Conservation (phyloP, 2,888 invertebrate species). For the Drosophila neotestacea region DNA sequence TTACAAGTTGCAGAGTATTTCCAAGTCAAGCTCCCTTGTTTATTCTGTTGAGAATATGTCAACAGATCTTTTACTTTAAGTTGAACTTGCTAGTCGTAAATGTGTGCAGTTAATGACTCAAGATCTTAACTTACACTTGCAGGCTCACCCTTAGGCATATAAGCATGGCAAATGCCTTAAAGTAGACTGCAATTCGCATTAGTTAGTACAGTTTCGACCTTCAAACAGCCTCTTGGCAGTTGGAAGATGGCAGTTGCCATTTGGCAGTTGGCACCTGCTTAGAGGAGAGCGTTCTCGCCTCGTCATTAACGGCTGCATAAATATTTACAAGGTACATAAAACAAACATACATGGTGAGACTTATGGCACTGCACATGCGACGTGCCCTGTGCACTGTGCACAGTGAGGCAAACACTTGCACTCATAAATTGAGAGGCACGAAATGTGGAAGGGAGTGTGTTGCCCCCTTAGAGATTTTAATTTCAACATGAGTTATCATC, state of each 20-base stretch:
- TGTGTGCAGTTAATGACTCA: slow-evolving; percentile 61
- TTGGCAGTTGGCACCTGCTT: slow-evolving; percentile 53
- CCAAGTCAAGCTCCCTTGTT: neutral
- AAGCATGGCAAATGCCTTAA: slow-evolving; percentile 22
- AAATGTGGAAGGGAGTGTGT: neutral
- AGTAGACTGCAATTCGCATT: slow-evolving; percentile 51
- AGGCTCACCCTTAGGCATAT: slow-evolving; percentile 18
- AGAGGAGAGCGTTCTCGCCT: slow-evolving; percentile 48
- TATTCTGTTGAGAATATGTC: neutral
- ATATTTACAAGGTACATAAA: slow-evolving; percentile 78
- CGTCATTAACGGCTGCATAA: slow-evolving; percentile 77
- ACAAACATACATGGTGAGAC: slow-evolving; percentile 30
- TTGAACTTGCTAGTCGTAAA: slow-evolving; percentile 36
- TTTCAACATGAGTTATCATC: slow-evolving; percentile 70
- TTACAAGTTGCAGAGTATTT: neutral
- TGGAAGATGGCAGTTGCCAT: slow-evolving; percentile 31
- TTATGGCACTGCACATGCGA: slow-evolving; percentile 14
- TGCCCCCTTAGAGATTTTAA: slow-evolving; percentile 60
- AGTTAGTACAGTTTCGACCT: slow-evolving; percentile 51
- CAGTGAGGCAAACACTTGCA: slow-evolving; percentile 42
- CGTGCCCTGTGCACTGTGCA: slow-evolving; percentile 14
- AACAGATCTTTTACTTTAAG: slow-evolving; percentile 9
- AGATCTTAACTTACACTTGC: slow-evolving; percentile 47
- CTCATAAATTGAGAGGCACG: slow-evolving; percentile 55
- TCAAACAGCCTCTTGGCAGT: slow-evolving; percentile 60